These are phyloP conservation scores for Luehdorfia chinensis DNA, from an alignment of 1,140 invertebrate species.

Conservation along the genomic window DNA sequence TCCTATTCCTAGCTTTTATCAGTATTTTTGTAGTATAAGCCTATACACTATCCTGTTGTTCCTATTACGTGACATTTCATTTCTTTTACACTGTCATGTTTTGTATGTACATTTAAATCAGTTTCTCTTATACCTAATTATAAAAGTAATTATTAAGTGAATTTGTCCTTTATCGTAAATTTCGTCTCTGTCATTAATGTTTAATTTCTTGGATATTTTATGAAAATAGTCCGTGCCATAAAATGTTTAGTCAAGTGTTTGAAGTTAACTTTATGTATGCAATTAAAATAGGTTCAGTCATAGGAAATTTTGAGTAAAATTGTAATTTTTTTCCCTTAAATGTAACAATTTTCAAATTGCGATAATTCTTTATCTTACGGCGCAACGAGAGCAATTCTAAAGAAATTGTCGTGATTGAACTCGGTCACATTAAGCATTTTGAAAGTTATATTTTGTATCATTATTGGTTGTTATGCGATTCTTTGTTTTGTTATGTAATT, in stretches of 20 bases:
- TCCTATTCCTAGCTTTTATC: conserved; percentile 60
- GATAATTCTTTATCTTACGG: too few relatives aligned
- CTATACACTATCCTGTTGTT: conserved; percentile 65
- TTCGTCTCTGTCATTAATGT: neutral
- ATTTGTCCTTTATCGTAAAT: neutral
- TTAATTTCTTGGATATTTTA: neutral
- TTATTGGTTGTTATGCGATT: conserved; percentile 64
- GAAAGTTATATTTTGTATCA: conserved; percentile 27
- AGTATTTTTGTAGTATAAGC: conserved; percentile 69
- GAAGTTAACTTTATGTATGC: conserved; percentile 21
- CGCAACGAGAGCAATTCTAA: too few relatives aligned
- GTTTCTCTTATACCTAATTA: conserved; percentile 16
- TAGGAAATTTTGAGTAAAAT: too few relatives aligned
- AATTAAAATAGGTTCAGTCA: conserved; percentile 1
- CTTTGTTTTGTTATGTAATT: conserved; percentile 72
- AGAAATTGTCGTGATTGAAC: too few relatives aligned
- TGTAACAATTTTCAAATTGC: too few relatives aligned
- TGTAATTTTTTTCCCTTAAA: too few relatives aligned
- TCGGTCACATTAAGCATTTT: conserved; percentile 31
- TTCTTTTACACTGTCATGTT: conserved; percentile 21
- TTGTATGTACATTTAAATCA: conserved; percentile 5
- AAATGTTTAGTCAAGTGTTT: conserved; percentile 51
- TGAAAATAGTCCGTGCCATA: conserved; percentile 65
- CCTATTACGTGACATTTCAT: conserved; percentile 43
- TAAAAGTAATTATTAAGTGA: conserved; percentile 24